Base-by-base conservation (phyloP, 2,113 vertebrate species). In the Rynchops niger region DNA sequence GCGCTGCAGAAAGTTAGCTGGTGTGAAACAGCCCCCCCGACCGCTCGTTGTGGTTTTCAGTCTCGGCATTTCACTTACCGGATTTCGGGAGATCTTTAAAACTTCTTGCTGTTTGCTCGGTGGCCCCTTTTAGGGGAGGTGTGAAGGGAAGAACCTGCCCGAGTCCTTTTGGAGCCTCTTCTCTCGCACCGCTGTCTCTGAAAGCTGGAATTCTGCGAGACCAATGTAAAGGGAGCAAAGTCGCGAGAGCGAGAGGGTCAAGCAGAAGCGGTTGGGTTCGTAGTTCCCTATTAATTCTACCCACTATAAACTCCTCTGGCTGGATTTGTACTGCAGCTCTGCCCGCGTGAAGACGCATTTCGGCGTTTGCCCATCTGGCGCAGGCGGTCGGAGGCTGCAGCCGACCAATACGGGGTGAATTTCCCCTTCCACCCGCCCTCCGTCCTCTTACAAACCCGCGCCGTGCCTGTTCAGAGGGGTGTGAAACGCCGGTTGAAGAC, bases 51-150 rank as follows among this genome's bases (percentile, higher is more conserved):
- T 25, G 70, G 32, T 17, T 4, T 63, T 80, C 2, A 78, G 73
- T 79, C 94, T 89, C 88, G 43, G 91, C 97, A 89, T 94, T 95
- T 97, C 92, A 87, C 47, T 50, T n/a, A 2, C 38, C 36, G 94
- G 20, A 6, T 82, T 93, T 79, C 32, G 77, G 81, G 81, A 30
- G 14, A 9, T 61, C 83, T 74, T 32, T 20, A 5, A 26, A 61
- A 34, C 25, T 38, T 20, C 18, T 30, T 32, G 30, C 0, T 19
- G 32, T 62, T 66, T 63, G 22, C 59, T 38, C 3, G 0, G 27
- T 47, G 73, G 6, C 61, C 79, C 42, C 52, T 82, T 82, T 38
- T 18, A 9, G 52, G 62, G 49, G 30, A 67, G 43, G 30, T 5
- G 9, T 0, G 16, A 93, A 83, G 79, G 49, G 87, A 90, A 82